Conservation (phyloP, 2,113 vertebrate species). For the Psittacara wagleri region DNA sequence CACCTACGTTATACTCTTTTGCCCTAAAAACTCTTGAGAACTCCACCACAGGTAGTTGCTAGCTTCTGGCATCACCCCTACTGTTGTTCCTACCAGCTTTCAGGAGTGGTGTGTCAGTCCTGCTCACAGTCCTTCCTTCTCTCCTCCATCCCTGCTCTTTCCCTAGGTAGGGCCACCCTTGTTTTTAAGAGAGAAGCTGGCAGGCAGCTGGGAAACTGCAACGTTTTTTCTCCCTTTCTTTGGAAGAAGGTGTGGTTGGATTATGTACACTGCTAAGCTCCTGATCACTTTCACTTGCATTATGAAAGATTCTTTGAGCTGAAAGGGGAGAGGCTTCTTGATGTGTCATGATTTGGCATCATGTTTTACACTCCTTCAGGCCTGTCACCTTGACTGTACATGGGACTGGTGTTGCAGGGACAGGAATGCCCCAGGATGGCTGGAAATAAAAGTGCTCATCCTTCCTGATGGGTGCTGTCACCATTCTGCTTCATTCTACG, state of each 20-base stretch:
- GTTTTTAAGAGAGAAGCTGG: neutral
- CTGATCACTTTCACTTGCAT: neutral
- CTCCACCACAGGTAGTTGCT: neutral
- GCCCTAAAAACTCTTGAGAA: neutral
- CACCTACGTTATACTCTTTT: accelerated
- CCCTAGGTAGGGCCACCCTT: neutral
- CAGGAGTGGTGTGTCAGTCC: neutral
- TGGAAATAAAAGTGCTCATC: neutral
- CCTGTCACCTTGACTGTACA: neutral
- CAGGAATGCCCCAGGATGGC: neutral
- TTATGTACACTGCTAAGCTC: neutral
- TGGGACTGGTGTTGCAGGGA: neutral
- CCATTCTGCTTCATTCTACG: neutral
- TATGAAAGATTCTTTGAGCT: neutral
- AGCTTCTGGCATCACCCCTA: neutral
- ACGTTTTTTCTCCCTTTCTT: neutral
- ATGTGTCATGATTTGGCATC: neutral
- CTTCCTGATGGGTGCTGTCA: neutral
- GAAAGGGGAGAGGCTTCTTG: neutral
- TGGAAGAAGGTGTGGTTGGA: neutral
- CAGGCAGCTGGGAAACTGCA: neutral
- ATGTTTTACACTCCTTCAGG: neutral
- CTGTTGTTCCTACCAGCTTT: neutral
- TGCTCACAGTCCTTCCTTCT: neutral
- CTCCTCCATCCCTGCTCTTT: neutral